Base-by-base conservation (phyloP, 2,113 vertebrate genomes). In the Stigmatopora argus region DNA sequence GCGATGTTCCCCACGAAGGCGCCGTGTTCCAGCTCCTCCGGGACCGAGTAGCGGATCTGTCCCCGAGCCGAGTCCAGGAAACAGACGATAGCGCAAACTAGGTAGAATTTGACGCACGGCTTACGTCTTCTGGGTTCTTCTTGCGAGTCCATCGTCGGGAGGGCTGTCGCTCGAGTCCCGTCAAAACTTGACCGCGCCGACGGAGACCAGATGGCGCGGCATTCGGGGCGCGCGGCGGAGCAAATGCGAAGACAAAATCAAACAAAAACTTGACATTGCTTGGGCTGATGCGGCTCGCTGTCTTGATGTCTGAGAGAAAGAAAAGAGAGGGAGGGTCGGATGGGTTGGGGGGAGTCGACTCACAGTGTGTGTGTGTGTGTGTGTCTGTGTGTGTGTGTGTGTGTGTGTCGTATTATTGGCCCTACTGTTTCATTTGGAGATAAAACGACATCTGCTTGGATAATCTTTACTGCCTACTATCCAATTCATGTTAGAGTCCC, bases 1-100 rank as follows among this genome's bases (percentile, higher is more conserved):
- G 85, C 88, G 21, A 89, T 85, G 31, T 89, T 89, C 13, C 86
- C 88, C 71, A 89, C 83, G 53, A 89, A 89, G 4, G 88, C 85
- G 14, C 88, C 88, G n/a, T 89, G 88, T 44, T 88, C 88, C 69
- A 85, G 80, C 12, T 89, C 88, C 75, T 89, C 88, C 14, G 86
- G 88, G 72, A 89, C 85, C 0, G 85, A 86, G 77, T 89, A 89
- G 12, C 86, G 85, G 31, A 88, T 84, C 78, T 90, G 89, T 78
- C 75, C 86, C 15, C 71, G 49, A 41, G 82, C 85, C 34, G 70
- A 64, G 17, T 88, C 82, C 85, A 86, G 58, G 35, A 85, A 34
- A 75, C 77, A 84, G 47, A 76, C 71, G 11, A 79, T 61, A 59
- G 4, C 35, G 11, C 19, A 61, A 45, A 45, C 1, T 14, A 45